phyloP scores from a whole-genome alignment of 2,113 vertebrate genomes.

The Ammodytes dubius region DNA sequence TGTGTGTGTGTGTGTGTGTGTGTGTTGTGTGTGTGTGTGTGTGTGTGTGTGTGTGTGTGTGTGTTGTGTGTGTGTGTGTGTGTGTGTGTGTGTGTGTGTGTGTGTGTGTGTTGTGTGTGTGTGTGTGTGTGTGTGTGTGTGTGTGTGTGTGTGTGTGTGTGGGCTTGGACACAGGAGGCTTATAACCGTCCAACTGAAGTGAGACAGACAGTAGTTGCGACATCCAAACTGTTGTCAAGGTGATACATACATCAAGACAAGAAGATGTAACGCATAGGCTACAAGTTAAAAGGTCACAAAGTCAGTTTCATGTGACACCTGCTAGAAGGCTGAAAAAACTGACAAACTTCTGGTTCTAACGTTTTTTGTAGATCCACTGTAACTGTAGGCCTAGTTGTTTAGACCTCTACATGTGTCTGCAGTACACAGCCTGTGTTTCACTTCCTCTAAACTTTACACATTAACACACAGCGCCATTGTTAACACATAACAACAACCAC shows the following conservation, averaged over 20 bases:
- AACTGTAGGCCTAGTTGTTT: not conserved
- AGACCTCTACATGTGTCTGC: constrained; percentile 2
- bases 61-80: constrained; percentile 22
- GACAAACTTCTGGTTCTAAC: constrained; percentile 8
- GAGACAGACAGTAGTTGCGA: constrained; percentile 24
- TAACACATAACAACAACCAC: not conserved
- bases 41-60: too few species aligned
- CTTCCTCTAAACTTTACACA: constrained; percentile 49
- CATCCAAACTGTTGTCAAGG: not conserved
- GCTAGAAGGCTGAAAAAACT: not conserved
- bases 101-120: not conserved
- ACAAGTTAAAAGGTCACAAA: constrained; percentile 20
- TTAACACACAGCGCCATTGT: not conserved
- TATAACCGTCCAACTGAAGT: constrained; percentile 14
- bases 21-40: too few species aligned
- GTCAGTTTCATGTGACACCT: constrained; percentile 32
- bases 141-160: constrained; percentile 5
- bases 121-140: constrained; percentile 13
- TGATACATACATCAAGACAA: too few species aligned
- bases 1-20: too few species aligned
- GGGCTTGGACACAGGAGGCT: constrained; percentile 34
- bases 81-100: constrained; percentile 10
- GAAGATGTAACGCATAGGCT: not conserved
- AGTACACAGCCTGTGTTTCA: constrained; percentile 46
- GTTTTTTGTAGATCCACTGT: constrained; percentile 31